phyloP scores from a whole-genome alignment of 2,113 vertebrate species.

The Pontoporia blainvillei region DNA sequence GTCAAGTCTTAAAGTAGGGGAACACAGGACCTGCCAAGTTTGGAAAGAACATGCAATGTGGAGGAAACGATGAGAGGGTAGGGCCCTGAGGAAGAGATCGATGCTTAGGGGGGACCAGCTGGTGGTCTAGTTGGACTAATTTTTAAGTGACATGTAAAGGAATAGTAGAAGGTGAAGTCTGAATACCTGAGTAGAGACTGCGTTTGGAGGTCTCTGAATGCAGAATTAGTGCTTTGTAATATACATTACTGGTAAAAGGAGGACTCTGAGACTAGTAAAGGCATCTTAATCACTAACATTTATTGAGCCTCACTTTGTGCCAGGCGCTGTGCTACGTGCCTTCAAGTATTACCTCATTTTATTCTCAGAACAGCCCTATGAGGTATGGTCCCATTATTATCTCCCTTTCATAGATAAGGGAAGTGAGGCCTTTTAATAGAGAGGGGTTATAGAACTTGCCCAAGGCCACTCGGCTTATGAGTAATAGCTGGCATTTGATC shows the following conservation, averaged over 20 bases:
- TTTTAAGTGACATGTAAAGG: neutral
- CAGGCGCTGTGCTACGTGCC: neutral
- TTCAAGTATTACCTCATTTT: neutral
- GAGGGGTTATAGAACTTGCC: neutral
- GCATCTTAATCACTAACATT: neutral
- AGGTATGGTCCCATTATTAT: neutral
- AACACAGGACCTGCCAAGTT: neutral
- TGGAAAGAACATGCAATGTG: neutral
- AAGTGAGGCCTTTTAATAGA: neutral
- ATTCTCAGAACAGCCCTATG: neutral
- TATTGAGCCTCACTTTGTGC: neutral
- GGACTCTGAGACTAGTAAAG: neutral
- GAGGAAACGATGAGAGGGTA: neutral
- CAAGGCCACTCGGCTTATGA: neutral
- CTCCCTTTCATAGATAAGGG: neutral
- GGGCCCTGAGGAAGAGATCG: neutral
- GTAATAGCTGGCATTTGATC: neutral
- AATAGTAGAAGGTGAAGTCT: neutral
- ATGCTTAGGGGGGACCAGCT: rapidly evolving
- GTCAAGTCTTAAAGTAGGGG: neutral
- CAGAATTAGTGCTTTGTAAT: neutral
- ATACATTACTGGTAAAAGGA: neutral
- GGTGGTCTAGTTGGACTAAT: neutral
- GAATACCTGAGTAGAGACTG: neutral
- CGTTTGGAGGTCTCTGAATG: neutral